phyloP scores from a whole-genome alignment of 2,113 vertebrate species.

The Corvus hawaiiensis region DNA sequence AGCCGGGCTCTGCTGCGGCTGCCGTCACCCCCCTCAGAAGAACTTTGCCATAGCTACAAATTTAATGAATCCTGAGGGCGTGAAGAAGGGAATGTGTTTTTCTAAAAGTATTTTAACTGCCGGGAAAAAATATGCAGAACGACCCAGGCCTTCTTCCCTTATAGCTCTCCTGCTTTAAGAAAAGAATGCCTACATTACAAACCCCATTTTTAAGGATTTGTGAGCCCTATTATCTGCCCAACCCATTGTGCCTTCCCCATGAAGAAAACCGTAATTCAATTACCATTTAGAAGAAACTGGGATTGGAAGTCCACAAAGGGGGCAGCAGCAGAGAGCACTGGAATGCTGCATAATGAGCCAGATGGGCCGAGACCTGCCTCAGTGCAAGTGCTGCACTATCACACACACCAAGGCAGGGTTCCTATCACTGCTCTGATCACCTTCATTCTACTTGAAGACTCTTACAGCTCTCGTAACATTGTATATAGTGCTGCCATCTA shows the following conservation, averaged over 20 bases:
- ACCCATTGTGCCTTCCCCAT: not conserved
- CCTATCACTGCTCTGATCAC: accelerated
- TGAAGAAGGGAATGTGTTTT: not conserved
- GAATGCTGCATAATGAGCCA: accelerated
- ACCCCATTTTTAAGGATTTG: not conserved
- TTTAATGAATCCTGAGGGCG: not conserved
- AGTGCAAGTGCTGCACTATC: not conserved
- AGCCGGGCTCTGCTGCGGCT: not conserved
- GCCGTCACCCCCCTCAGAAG: not conserved
- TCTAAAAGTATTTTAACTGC: not conserved
- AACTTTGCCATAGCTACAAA: not conserved
- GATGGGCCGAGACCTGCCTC: not conserved
- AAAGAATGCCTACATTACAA: not conserved
- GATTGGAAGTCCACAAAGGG: not conserved
- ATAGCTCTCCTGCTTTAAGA: not conserved
- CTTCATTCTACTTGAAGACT: not conserved
- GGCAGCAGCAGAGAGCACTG: not conserved
- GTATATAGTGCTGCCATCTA: not conserved
- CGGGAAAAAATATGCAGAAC: not conserved
- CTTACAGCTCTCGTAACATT: not conserved
- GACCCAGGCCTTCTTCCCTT: not conserved
- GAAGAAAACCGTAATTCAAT: not conserved
- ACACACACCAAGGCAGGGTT: not conserved
- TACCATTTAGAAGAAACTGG: not conserved
- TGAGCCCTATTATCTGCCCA: not conserved